Evolutionary conservation across 2,888 invertebrate genomes (phyloP), one percentile per base, ranked within the genome.

Genomic region (Malthinus flaveolus): DNA sequence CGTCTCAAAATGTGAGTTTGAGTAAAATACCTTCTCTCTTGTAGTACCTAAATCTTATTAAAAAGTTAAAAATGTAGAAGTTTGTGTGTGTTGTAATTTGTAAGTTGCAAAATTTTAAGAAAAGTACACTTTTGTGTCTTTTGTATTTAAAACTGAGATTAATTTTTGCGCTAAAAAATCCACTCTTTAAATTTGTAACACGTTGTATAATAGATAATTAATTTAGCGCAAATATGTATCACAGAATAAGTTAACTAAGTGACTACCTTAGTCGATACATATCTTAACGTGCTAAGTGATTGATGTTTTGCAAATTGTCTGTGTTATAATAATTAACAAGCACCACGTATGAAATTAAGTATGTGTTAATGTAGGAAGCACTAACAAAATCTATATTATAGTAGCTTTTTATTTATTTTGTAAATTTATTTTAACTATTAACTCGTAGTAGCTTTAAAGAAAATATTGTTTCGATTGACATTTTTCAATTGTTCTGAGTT

Each of bases 251-350:
- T 49, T 45, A 65, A 66, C 66, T 61, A 73, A 74, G 71, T 73
- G 73, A 71, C 70, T 70, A 68, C 74, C 74, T 75, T 75, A 75
- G 74, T 69, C 70, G 66, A 75, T 73, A 75, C 76, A 76, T 76
- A 76, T 76, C 75, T 64, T 57, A 68, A 63, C n/a, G 39, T 42
- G 15, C 36, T 53, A 52, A 44, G 44, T 51, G 53, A 49, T 54
- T 46, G 58, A 51, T 47, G 50, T 52, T 46, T 32, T 45, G 50
- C 56, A 56, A 56, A 23, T 45, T 56, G 58, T 53, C 47, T 55
- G 54, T 49, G 34, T 42, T 55, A 59, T 56, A 50, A 52, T 45
- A 55, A 47, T 37, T 57, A 58, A 58, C 52, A 48, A 65, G 64
- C 66, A 66, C 65, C 49, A 56, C 63, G 61, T 61, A 61, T 62